Base-by-base conservation (phyloP, 2,888 invertebrate species). In the Metacarcinus magister region DNA sequence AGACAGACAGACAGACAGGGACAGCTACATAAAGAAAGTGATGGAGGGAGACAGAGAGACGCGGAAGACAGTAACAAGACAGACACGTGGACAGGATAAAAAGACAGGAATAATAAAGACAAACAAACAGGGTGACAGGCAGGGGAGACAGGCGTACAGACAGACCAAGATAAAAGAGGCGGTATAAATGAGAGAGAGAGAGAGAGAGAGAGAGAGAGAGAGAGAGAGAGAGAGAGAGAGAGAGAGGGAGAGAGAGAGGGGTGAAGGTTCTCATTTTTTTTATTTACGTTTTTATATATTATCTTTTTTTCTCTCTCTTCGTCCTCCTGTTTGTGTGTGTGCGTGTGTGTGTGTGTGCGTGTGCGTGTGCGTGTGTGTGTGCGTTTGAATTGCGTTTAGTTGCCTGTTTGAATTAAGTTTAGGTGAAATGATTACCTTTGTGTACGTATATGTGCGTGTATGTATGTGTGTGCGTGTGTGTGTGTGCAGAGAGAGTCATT, bases 171-270 rank as follows among this genome's bases (percentile, higher is more conserved):
- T n/a, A 75, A 75, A 75, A 7, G 91, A n/a, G 7, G 43, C 43
- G 91, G 43, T 5, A 46, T 91, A 8, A 91, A 43, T 43, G 46
- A 44, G 46, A 46, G 91, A 43, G 43, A 44, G 46, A 91, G 44
- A 44, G 91, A 91, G 43, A 46, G 91, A 91, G 91, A 46, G 91
- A 46, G 46, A 91, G 46, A 91, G 46, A 91, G 91, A 46, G 91
- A 91, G 46, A 32, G 44, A 44, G 44, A 32, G 90, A 44, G 44
- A 44, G 16, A 90, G 90, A 90, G 90, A 44, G 90, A 44, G 44
- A 90, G 13, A 43, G 90, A 90, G 46, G n/a, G 67, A 67, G 67
- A 67, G 67, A n/a, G 67, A n/a, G 54, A 54, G 54, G 16, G 8
- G 54, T 13, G 54, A 2, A 2, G 1, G 13, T 19, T 2, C 13